Base-by-base conservation (phyloP, 2,113 vertebrate species). In the Chunga burmeisteri region DNA sequence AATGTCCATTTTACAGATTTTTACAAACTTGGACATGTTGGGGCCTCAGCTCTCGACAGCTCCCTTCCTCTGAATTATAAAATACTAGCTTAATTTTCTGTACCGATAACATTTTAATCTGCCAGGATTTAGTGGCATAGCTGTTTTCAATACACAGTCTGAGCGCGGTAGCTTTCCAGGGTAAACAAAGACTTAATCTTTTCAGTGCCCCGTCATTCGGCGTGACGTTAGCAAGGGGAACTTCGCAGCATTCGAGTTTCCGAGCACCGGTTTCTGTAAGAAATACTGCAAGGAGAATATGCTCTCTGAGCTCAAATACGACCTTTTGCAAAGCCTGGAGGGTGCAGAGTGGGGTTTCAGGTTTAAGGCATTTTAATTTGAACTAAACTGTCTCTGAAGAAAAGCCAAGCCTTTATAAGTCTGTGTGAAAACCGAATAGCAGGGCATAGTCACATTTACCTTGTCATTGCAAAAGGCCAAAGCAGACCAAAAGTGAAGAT, bases 151-250 rank as follows among this genome's bases (percentile, higher is more conserved):
- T 2, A 32, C 38, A 58, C 78, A 84, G 47, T 3, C 70, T 8
- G 11, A 66, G 56, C 0, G 0, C 86, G 52, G 78, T 71, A 56
- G 65, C 40, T 94, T 96, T 71, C 72, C 89, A 84, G 65, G 13
- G 49, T 78, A 93, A 97, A 94, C 65, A 90, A 47, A 83, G 46
- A 38, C 25, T 91, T 71, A 36, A 80, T 34, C 58, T 88, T 95
- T 92, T 87, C 86, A 77, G 32, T 65, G 53, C 52, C 46, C 21
- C 0, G 0, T 50, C 78, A 67, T 27, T 62, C 2, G 7, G 36
- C 1, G 8, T 75, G 71, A 92, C 3, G 0, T 70, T 55, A 92
- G 81, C 70, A 62, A 75, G 52, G 53, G 40, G 62, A 88, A 52
- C 27, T 70, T 74, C 2, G 1, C 2, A 1, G 55, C 56, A 42